Evolutionary conservation across 2,797 vertebrate species (phyloP).

Genomic region (Orientallactaga sibirica): DNA sequence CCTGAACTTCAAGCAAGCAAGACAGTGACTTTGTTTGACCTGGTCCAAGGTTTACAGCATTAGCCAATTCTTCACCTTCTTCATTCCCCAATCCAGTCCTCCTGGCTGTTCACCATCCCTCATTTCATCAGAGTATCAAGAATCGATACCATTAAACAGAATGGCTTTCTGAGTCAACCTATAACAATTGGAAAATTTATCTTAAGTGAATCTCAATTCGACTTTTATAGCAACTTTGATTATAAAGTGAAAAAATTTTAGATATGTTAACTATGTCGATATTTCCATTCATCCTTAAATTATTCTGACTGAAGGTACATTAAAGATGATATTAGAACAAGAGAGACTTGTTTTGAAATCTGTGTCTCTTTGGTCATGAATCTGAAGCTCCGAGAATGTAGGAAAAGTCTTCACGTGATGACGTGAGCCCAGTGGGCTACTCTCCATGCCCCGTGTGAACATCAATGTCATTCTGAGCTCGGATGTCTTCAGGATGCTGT

Average conservation of each 20-base stretch:
- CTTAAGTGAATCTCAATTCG: neutral
- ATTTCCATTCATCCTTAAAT: neutral
- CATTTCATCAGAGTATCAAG: neutral
- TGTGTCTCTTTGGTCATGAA: neutral
- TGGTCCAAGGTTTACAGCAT: neutral
- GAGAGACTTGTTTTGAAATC: neutral
- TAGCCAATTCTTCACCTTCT: neutral
- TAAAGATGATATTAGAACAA: neutral
- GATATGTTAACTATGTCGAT: neutral
- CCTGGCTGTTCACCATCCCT: neutral
- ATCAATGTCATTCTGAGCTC: too few species aligned
- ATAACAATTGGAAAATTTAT: neutral
- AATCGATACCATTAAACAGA: neutral
- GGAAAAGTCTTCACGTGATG: neutral
- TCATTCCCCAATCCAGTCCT: fast-evolving
- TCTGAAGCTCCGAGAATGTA: neutral
- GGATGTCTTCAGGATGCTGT: neutral
- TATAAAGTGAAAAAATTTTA: neutral
- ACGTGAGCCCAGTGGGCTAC: too few species aligned
- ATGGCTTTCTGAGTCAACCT: neutral
- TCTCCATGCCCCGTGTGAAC: fast-evolving
- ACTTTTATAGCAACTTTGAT: neutral
- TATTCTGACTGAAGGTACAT: neutral
- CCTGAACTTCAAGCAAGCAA: neutral
- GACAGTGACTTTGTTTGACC: neutral